Percentiles rank a stretch among this genome's conserved stretches.
These are phyloP conservation scores for Conops quadrifasciatus DNA, from an alignment of 2,888 invertebrate genomes.

Conservation along the genomic window DNA sequence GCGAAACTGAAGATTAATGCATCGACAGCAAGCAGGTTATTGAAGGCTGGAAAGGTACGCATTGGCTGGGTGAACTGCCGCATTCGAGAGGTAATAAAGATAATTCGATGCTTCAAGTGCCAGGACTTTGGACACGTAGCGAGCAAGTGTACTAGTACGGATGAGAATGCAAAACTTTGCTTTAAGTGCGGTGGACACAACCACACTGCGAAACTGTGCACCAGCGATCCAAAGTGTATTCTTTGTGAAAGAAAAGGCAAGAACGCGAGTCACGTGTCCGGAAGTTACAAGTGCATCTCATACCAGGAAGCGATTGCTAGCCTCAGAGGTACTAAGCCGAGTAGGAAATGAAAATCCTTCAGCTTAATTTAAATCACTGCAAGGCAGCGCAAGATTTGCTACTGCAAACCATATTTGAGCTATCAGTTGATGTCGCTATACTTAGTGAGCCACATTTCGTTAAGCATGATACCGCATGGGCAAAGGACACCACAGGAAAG, in stretches of 20 bases:
- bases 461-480: not conserved
- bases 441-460: not conserved
- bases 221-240: not conserved
- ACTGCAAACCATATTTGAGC: not conserved
- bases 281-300: not conserved
- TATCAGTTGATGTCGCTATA: not conserved
- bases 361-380: not conserved
- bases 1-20: not conserved
- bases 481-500: not conserved
- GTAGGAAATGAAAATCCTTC: not conserved
- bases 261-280: not conserved
- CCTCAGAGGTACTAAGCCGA: not conserved
- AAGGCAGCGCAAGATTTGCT: no score
- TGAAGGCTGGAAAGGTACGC: not conserved
- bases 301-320: not conserved
- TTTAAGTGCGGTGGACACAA: not conserved
- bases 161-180: not conserved
- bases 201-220: not conserved
- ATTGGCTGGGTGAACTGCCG: not conserved
- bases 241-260: not conserved
- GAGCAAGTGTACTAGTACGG: not conserved
- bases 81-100: not conserved
- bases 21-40: not conserved
- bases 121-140: not conserved
- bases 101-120: not conserved